Evolutionary conservation across 2,888 invertebrate genomes (phyloP), one percentile per base, ranked within the genome.

Genomic region (Xestia sexstrigata): DNA sequence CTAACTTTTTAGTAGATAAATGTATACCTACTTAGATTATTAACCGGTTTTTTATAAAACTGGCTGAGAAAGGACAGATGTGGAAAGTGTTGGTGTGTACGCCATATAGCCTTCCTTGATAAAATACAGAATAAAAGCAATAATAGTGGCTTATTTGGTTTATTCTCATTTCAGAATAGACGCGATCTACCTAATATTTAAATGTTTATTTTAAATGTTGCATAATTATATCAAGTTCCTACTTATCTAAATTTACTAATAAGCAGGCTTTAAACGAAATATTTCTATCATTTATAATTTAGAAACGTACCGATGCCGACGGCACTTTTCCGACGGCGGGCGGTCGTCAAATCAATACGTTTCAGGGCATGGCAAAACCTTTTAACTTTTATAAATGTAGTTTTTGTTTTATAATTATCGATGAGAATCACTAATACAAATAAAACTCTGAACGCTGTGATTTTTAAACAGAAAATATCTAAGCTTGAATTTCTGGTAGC

Each of bases 321-420:
- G 87, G 86, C 80, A 82, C 13, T 78, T 77, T 82, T 26, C 87
- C 87, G 87, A 70, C 87, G 85, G 79, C 60, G n/a, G 23, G 1
- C 23, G 23, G 13, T 20, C 62, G 5, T 11, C 7, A 2, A 47
- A 15, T n/a, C 20, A 17, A 20, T 49, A 35, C 20, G 11, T 20
- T 55, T 35, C 17, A 45, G 7, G 13, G n/a, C n/a, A 39, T 42
- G 15, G 13, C n/a, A 26, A 66, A 35, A n/a, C 8, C n/a, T 39
- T 39, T 20, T n/a, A 20, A 45, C n/a, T n/a, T 8, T 8, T 0
- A 17, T 42, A 26, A 42, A 42, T 42, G 15, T 35, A 23, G n/a
- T 42, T 7, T 63, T 39, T 62, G 60, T 35, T 20, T 11, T 20
- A 35, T 35, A 71, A 26, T n/a, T n/a, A 47, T 15, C 8, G 13